Base-by-base conservation (phyloP, 2,888 invertebrate species). In the Allolobophora icterica region DNA sequence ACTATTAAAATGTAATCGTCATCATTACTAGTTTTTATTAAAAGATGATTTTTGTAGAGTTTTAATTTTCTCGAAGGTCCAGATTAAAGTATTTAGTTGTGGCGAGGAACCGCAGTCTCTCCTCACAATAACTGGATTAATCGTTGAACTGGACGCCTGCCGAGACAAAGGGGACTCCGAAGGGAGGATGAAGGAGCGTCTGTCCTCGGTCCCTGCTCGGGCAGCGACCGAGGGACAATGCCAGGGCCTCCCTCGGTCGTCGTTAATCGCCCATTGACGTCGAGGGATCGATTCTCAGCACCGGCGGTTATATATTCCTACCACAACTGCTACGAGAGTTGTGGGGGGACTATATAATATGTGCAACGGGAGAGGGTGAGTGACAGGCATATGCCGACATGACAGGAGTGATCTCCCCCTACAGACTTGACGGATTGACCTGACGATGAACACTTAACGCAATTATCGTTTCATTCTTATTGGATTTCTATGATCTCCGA, bases 401-500 rank as follows among this genome's bases (percentile, higher is more conserved):
- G 52, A 52, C 52, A 52, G 52, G 24, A 24, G 52, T 24, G 52
- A 21, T 24, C 30, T n/a, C 11, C 6, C 71, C 71, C 71, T 5
- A 4, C 71, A n/a, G 0, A 71, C 71, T 71, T 71, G 71, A 71
- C 71, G 71, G 71, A n/a, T n/a, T 71, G 71, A 71, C 71, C 71
- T 17, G 84, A 8, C 35, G 87, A 87, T 19, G 38, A 35, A 35
- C 38, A 87, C 38, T 35, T 87, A 87, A 87, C 34, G 87, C 87
- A 87, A 87, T 87, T 87, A 87, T 87, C 87, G 87, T 87, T 24
- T 87, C 35, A 34, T 87, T 87, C 38, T 38, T 87, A 87, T 87
- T 87, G 24, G 34, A 87, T 87, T 87, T 87, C 71, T 71, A 71
- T 71, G 71, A 71, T 71, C 71, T 71, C 8, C 71, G 71, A 71